Base-by-base conservation (phyloP, 2,797 vertebrate species). In the Centroberyx gerrardi region DNA sequence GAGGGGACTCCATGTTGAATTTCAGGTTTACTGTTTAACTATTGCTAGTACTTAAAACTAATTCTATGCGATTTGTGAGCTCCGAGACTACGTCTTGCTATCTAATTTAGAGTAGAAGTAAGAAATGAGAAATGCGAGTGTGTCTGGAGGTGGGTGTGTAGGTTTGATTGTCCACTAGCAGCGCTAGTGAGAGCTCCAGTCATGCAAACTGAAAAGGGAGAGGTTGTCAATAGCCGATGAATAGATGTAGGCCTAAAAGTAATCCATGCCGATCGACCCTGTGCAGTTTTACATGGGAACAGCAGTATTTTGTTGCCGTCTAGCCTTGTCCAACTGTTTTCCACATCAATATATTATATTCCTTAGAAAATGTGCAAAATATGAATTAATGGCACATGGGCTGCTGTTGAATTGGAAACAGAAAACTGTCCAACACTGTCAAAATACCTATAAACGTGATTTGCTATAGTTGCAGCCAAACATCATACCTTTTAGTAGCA, bases 1-100 rank as follows among this genome's bases (percentile, higher is more conserved):
- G 96, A 95, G 97, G 97, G 94, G 97, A 96, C 96, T 98, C 97
- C 97, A 98, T 98, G 96, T 96, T 96, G 96, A 95, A 91, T 93
- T 88, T 92, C 84, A 80, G 93, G 64, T 91, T 89, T 40, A 80
- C 88, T 87, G 83, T 83, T 90, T 68, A 83, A 89, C 83, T 93
- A 87, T 73, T 77, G 87, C 87, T 87, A 74, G 76, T 77, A 89
- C 96, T 95, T 95, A 68, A 86, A 95, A 94, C 95, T 93, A 94
- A 93, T 95, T 96, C 88, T 95, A 82, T 82, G 93, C 94, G 94
- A 94, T 95, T 93, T 94, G 94, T 92, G 95, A 94, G 96, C 96
- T 95, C 94, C 93, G 95, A 92, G 95, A 94, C 94, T 94, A 89
- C 95, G 94, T 95, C 96, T 96, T 93, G 95, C 96, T 96, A 94